Evolutionary conservation across 2,797 vertebrate species (phyloP), one percentile per base, ranked within the genome.

Genomic region (Salmo trutta): DNA sequence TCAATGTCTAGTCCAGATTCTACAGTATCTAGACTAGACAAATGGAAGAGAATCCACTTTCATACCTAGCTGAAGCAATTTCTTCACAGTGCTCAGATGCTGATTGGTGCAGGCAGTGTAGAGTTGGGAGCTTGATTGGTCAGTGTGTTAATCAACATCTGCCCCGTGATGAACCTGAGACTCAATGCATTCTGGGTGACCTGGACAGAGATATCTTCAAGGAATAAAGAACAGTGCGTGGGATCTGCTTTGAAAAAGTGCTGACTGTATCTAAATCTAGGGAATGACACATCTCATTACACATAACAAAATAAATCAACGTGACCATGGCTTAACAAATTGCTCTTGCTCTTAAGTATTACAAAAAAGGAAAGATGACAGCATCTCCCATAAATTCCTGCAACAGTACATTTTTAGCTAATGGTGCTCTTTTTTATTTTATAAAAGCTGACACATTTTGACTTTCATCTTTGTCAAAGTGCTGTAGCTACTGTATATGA

Each of bases 51-150:
- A 77, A 59, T 27, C 17, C 54, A 68, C 33, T 29, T 77, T 69
- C 79, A 81, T 91, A 97, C 96, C 96, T 65, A 95, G 93, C 51
- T 95, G 91, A 47, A 98, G 95, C 69, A 97, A 93, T 81, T 91
- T 96, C 90, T 75, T 95, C 74, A 84, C 95, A 71, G 94, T 93
- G 51, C 79, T 87, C 68, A 93, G 75, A 54, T 95, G 94, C 83
- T 91, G 91, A 77, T 95, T 94, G 83, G 94, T 90, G 92, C 96
- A 97, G 19, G 96, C 96, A 0, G 92, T 77, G 15, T 96, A 47
- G 41, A 95, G 0, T 98, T 94, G 0, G 21, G 95, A 93, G n/a
- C 96, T 10, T 47, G 10, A 47, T 47, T 47, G 41, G 41, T 47
- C 41, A 47, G 41, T 47, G 41, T 47, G 41, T 96, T 75, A 94